Evolutionary conservation across 2,113 vertebrate species (phyloP).

Genomic region (Sterrhoptilus dennistouni): DNA sequence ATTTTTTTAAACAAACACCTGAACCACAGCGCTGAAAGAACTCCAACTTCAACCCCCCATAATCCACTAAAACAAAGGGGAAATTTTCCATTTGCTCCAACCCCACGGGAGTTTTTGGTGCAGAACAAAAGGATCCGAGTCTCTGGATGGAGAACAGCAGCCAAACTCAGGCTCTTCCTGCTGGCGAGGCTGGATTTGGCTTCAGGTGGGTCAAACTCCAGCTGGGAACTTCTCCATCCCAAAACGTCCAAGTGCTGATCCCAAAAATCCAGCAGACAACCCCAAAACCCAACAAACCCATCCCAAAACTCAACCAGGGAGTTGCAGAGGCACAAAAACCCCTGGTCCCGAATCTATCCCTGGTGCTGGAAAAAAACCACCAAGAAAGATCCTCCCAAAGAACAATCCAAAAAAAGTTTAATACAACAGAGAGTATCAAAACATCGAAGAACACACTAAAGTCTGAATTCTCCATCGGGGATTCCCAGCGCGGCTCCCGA

Average conservation of each 20-base stretch:
- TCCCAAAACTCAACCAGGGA: background rate
- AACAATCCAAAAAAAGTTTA: slow-evolving; percentile 32
- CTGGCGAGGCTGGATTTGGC: background rate
- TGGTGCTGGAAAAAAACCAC: background rate
- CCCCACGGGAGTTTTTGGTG: background rate
- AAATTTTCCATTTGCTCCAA: background rate
- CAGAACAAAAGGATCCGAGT: background rate
- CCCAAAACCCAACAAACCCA: background rate
- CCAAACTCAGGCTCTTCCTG: background rate
- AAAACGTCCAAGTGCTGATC: background rate
- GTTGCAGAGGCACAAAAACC: background rate
- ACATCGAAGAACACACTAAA: slow-evolving; percentile 66
- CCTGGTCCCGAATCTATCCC: background rate
- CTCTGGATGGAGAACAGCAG: background rate
- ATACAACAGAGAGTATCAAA: slow-evolving; percentile 75
- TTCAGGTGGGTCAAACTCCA: no score
- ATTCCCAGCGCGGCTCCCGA: background rate
- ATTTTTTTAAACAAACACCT: background rate
- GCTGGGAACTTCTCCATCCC: rapidly evolving
- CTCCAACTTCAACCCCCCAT: background rate
- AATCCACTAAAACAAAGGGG: background rate
- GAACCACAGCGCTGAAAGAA: background rate
- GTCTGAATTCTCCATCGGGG: background rate
- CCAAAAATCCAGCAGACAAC: background rate
- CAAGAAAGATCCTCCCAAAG: background rate